Percentiles rank a stretch among this genome's conserved stretches.
phyloP scores from a whole-genome alignment of 2,797 vertebrate species.

The Bryconaethiops microstoma region DNA sequence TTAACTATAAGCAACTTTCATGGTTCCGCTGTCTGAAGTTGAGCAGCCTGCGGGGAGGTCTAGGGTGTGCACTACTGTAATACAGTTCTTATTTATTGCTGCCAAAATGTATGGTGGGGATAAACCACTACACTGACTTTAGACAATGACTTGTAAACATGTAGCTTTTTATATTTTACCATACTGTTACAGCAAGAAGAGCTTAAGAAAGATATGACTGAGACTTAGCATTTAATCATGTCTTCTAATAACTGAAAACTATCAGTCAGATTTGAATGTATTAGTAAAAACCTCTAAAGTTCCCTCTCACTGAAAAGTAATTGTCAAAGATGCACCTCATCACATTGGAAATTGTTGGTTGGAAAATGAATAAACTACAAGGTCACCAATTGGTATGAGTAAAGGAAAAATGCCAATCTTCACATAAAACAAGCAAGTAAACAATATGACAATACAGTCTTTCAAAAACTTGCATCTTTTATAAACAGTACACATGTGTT shows the following conservation, averaged over 20 bases:
- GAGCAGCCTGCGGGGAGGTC: neutral
- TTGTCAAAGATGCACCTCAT: neutral
- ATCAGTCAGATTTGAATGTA: neutral
- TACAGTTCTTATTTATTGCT: neutral
- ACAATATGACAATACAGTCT: neutral
- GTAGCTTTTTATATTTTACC: neutral
- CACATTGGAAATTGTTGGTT: neutral
- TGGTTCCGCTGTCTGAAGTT: neutral
- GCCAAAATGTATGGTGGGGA: neutral
- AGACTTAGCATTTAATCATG: neutral
- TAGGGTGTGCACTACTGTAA: neutral
- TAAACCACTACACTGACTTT: neutral
- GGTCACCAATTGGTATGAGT: neutral
- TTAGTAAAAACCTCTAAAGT: conserved; percentile 3
- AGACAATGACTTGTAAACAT: neutral
- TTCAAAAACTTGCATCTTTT: too few relatives aligned
- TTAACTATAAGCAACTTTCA: neutral
- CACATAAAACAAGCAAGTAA: conserved; percentile 3
- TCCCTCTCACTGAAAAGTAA: neutral
- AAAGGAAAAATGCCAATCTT: neutral
- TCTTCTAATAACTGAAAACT: neutral
- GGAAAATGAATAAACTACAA: neutral
- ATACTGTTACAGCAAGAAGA: neutral
- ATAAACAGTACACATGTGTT: too few relatives aligned
- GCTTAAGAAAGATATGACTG: neutral